Base-by-base conservation (phyloP, 2,113 vertebrate species). In the Cyprinodon variegatus region DNA sequence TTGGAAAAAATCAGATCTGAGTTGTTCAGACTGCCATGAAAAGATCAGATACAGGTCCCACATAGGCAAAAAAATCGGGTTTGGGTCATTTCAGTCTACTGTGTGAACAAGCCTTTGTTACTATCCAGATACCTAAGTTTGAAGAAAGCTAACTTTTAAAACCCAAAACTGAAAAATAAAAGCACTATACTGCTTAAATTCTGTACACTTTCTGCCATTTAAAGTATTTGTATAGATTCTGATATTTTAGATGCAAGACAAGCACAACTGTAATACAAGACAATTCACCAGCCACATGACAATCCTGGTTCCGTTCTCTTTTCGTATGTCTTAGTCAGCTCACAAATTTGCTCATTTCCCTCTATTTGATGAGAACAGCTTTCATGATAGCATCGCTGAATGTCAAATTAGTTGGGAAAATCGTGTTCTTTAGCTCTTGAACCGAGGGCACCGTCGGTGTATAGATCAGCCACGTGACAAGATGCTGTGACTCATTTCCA, bases 401-500 rank as follows among this genome's bases (percentile, higher is more conserved):
- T 89, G 88, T 92, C 89, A 88, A 65, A 81, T 67, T 74, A 87
- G 79, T 0, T 68, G 78, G 76, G 65, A 74, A 66, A 83, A 72
- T 66, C 83, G 3, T 83, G 87, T 85, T 86, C 88, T 82, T 80
- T 75, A 77, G 79, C 83, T 87, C 66, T 74, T 40, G 65, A 87
- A 79, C 76, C 76, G 75, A 70, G 82, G 72, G 75, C 15, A 69
- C 81, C 76, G 53, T 71, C 67, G 61, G 77, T 77, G 77, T 83
- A 77, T 76, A 78, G 83, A 84, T 82, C 68, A 11, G 62, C 77
- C 85, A 87, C 81, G 84, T 91, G 88, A 92, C 78, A 61, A 85
- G 76, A 75, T 70, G 79, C 86, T 76, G 78, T 89, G 92, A 93
- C 89, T 93, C 87, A 91, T 89, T 86, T 84, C 86, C 86, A 89